phyloP scores from a whole-genome alignment of 2,888 invertebrate genomes.

The Brachyptera putata region DNA sequence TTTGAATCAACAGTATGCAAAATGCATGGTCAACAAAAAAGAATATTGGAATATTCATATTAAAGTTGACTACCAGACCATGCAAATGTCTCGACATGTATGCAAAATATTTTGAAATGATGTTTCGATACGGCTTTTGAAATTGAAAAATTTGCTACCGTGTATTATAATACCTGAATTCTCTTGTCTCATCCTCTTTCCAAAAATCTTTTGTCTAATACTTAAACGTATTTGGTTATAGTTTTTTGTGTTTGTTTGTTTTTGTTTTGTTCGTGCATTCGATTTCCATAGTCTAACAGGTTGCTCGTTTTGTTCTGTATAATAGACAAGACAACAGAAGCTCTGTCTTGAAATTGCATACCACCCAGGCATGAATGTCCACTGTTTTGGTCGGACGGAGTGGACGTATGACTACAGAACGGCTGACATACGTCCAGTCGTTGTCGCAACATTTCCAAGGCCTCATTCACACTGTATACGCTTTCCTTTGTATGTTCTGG shows the following conservation, averaged over 20 bases:
- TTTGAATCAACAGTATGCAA: not conserved
- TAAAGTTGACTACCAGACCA: not conserved
- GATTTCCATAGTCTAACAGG: not conserved
- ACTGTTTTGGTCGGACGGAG: not conserved
- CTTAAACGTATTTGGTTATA: constrained; percentile 4
- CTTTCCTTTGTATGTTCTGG: no score
- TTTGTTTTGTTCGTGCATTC: not conserved
- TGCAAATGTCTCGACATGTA: not conserved
- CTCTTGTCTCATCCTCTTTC: not conserved
- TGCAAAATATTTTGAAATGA: constrained; percentile 9
- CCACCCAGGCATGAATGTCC: constrained; percentile 7
- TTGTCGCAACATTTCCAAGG: not conserved
- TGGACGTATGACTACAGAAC: not conserved
- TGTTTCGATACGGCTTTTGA: not conserved
- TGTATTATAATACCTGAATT: not conserved
- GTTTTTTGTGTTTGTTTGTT: not conserved
- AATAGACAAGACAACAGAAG: constrained; percentile 14
- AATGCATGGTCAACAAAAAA: not conserved
- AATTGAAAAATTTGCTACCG: not conserved
- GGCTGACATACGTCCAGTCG: not conserved
- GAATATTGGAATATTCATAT: constrained; percentile 8
- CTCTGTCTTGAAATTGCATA: constrained; percentile 9
- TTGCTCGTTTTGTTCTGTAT: not conserved
- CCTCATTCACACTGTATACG: not conserved
- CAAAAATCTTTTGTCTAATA: not conserved